A percentile compares a stretch with the other conserved stretches of the same genome.
Conservation (phyloP, 2,113 vertebrate species). For the Heterochromis multidens region DNA sequence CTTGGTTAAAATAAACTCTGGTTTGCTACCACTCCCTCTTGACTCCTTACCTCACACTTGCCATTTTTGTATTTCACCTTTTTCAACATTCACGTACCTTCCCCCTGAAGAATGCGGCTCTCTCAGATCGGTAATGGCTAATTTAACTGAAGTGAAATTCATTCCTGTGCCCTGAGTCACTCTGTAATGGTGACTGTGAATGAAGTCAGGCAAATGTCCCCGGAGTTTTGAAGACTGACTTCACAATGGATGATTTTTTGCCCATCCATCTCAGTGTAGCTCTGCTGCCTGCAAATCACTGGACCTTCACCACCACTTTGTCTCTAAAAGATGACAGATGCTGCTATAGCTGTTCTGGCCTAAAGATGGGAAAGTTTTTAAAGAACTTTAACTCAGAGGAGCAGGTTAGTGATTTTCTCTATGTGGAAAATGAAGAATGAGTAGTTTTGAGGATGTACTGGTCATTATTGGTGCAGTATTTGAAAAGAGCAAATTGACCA, state of each 20-base stretch:
- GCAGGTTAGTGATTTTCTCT: constrained; percentile 1
- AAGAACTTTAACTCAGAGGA: neutral
- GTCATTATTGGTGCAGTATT: neutral
- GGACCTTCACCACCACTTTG: constrained; percentile 25
- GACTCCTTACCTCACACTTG: neutral
- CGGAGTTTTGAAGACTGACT: constrained; percentile 30
- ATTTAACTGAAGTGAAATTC: constrained; percentile 18
- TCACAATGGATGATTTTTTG: constrained; percentile 27
- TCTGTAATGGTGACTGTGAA: constrained; percentile 29
- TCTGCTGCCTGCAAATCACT: constrained; percentile 17
- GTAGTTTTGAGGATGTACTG: neutral
- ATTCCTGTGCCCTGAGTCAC: constrained; percentile 14
- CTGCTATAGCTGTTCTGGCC: constrained; percentile 1
- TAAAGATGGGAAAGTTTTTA: constrained; percentile 10
- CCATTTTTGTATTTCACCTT: neutral
- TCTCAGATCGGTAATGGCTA: constrained; percentile 16
- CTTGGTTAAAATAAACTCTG: no score
- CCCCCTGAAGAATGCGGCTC: neutral
- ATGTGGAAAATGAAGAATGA: neutral
- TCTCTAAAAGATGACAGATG: constrained; percentile 39
- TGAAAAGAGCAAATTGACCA: neutral
- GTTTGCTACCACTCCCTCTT: neutral
- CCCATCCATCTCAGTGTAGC: constrained; percentile 26
- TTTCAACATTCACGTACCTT: neutral
- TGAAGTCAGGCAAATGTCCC: constrained; percentile 41